Conservation (phyloP, 2,113 vertebrate genomes). For the Alligator mississippiensis region DNA sequence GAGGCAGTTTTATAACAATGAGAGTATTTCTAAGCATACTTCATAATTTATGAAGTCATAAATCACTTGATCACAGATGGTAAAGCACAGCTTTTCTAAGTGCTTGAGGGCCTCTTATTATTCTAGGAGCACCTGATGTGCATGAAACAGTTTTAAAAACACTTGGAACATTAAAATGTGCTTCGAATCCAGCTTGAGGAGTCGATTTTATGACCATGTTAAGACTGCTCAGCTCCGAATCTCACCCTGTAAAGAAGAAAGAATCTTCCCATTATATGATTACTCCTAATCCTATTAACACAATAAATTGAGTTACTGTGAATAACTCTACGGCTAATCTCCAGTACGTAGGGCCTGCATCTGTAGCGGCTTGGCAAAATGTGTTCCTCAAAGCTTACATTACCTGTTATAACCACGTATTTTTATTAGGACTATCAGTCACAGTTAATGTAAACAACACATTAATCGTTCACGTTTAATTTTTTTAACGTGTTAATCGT, state of each 20-base stretch:
- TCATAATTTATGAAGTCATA: slow-evolving; percentile 57
- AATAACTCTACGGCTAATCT: not conserved
- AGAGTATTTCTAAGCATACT: slow-evolving; percentile 8
- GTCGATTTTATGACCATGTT: not conserved
- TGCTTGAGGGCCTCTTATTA: slow-evolving; percentile 31
- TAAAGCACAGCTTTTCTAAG: slow-evolving; percentile 46
- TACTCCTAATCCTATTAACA: not conserved
- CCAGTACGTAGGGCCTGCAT: not conserved
- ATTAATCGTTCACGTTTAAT: not conserved
- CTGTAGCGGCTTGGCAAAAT: not conserved
- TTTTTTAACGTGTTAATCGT: not conserved
- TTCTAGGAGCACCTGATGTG: slow-evolving; percentile 2
- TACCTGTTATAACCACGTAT: not conserved
- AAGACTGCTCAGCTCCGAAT: not conserved
- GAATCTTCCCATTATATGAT: not conserved
- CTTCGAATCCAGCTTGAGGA: slow-evolving; percentile 22
- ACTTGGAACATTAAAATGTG: not conserved
- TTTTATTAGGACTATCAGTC: not conserved
- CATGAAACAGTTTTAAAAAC: not conserved
- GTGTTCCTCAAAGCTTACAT: not conserved
- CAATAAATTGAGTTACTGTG: not conserved
- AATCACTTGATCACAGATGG: slow-evolving; percentile 42
- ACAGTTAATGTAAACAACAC: too few species aligned
- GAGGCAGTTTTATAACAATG: slow-evolving; percentile 40
- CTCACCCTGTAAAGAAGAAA: not conserved